Conservation (phyloP, 2,888 invertebrate genomes). For the Drosophila monieri region DNA sequence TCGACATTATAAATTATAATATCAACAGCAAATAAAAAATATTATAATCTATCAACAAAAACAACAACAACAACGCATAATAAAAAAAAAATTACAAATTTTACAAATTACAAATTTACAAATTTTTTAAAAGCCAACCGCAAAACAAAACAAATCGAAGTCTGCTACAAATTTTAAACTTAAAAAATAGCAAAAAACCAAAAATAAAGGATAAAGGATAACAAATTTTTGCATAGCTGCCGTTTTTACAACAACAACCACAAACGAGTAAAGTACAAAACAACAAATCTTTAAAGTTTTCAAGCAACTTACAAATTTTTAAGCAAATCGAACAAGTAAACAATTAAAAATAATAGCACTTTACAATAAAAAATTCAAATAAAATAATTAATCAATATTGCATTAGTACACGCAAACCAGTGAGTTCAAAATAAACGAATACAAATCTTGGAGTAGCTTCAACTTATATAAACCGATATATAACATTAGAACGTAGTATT, state of each 20-base stretch:
- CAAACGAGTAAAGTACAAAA: constrained; percentile 45
- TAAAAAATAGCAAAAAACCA: constrained; percentile 41
- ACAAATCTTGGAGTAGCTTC: constrained; percentile 40
- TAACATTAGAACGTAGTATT: constrained; percentile 25
- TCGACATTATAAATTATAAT: constrained; percentile 33
- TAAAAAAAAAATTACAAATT: constrained; percentile 77
- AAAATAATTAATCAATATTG: constrained; percentile 30
- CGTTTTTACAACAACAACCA: constrained; percentile 59
- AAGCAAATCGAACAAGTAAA: constrained; percentile 32
- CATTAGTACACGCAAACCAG: constrained; percentile 46
- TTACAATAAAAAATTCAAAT: constrained; percentile 12
- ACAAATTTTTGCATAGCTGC: constrained; percentile 62
- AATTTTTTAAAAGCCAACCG: constrained; percentile 42
- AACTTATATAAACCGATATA: constrained; percentile 46
- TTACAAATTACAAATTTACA: constrained; percentile 79
- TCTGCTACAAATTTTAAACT: constrained; percentile 43
- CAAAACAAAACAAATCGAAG: constrained; percentile 23
- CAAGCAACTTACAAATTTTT: constrained; percentile 51
- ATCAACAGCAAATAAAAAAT: constrained; percentile 57
- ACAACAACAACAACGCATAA: constrained; percentile 67
- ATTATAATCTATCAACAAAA: constrained; percentile 45
- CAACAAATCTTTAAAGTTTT: constrained; percentile 55
- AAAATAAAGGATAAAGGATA: constrained; percentile 27
- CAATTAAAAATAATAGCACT: constrained; percentile 28
- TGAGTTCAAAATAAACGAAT: constrained; percentile 44